These are phyloP conservation scores for Virgularia gustaviana DNA, from an alignment of 92 coral and sea anemone genomes.

Conservation along the genomic window DNA sequence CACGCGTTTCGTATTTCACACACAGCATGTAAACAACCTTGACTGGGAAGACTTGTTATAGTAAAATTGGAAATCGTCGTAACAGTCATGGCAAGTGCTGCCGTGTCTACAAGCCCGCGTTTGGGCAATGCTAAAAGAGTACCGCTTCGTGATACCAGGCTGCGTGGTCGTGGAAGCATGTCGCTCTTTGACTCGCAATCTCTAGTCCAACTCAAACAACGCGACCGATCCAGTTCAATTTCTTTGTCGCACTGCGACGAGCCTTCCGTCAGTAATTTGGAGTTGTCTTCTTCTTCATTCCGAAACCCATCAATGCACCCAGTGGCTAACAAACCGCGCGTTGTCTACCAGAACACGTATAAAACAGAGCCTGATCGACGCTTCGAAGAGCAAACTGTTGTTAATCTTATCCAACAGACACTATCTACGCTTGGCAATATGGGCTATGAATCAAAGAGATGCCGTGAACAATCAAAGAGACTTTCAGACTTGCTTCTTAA, in stretches of 20 bases:
- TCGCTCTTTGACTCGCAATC: constrained; percentile 28
- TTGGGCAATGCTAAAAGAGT: constrained; percentile 8
- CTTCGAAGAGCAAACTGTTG: constrained; percentile 52
- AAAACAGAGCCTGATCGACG: constrained; percentile 74
- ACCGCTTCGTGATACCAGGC: constrained; percentile 2
- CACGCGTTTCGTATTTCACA: background rate
- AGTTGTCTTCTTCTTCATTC: background rate
- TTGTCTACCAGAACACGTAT: constrained; percentile 62
- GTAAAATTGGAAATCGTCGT: background rate
- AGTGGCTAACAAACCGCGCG: background rate
- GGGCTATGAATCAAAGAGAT: constrained; percentile 62
- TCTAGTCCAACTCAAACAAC: constrained; percentile 19
- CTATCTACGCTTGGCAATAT: constrained; percentile 63
- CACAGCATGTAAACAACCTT: background rate
- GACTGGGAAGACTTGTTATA: too few species aligned
- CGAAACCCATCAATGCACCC: constrained; percentile 14
- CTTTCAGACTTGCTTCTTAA: constrained; percentile 72
- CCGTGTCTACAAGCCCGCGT: constrained; percentile 23
- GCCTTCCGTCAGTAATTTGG: constrained; percentile 3
- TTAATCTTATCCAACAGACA: constrained; percentile 65
- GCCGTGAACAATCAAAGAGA: constrained; percentile 70
- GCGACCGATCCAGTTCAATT: constrained; percentile 27
- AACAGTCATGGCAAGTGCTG: background rate
- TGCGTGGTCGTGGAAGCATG: background rate
- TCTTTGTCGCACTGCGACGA: constrained; percentile 26